These are phyloP conservation scores for Biston stratarius DNA, from an alignment of 2,888 invertebrate genomes.

Conservation along the genomic window DNA sequence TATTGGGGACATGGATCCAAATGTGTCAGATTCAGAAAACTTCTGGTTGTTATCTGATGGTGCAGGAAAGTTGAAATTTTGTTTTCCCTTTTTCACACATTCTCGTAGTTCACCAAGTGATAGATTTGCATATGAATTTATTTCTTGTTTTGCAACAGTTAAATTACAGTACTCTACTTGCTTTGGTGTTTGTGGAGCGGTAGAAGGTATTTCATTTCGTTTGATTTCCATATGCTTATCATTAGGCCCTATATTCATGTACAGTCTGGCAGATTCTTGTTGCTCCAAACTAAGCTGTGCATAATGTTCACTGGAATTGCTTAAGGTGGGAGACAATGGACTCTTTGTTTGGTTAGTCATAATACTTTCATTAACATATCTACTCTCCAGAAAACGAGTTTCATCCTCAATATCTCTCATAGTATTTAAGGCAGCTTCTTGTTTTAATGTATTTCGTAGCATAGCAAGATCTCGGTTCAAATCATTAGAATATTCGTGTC, in stretches of 20 bases:
- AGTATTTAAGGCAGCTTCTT: constrained; percentile 70
- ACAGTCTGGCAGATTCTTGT: constrained; percentile 70
- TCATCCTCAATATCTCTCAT: constrained; percentile 79
- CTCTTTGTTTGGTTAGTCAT: constrained; percentile 50
- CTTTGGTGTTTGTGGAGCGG: constrained; percentile 74
- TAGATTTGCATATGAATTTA: constrained; percentile 78
- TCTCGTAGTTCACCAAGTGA: constrained; percentile 72
- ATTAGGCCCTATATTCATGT: constrained; percentile 77
- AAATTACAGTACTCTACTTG: constrained; percentile 77
- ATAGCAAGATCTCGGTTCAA: constrained; percentile 77
- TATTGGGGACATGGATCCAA: constrained; percentile 74
- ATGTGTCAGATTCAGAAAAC: constrained; percentile 78
- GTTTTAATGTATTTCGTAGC: constrained; percentile 70
- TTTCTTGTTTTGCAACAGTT: constrained; percentile 65
- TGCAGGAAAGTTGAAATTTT: constrained; percentile 53
- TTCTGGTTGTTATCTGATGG: constrained; percentile 67
- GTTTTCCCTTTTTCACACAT: constrained; percentile 63
- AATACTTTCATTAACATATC: constrained; percentile 65
- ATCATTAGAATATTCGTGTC: constrained; percentile 79
- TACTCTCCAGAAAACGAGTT: constrained; percentile 68
- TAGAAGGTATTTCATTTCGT: constrained; percentile 64
- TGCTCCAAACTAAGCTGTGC: constrained; percentile 77
- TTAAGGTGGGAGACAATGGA: constrained; percentile 76
- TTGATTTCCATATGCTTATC: constrained; percentile 58
- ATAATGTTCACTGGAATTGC: constrained; percentile 80